Evolutionary conservation across 2,113 vertebrate genomes (phyloP).

Genomic region (Neogobius melanostomus): DNA sequence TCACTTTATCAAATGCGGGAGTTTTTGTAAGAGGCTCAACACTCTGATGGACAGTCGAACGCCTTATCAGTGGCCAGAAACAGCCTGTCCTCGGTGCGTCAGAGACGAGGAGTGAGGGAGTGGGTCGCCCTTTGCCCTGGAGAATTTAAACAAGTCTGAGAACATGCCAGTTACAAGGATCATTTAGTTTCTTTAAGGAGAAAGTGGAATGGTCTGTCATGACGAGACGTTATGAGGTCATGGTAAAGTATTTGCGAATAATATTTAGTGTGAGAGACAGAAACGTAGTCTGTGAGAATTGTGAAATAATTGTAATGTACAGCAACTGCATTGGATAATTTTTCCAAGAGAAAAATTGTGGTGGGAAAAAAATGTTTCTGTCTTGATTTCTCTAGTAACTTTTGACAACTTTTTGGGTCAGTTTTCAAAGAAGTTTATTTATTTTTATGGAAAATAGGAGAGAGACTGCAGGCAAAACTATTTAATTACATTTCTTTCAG

Average conservation of each 20-base stretch:
- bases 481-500: too few species aligned
- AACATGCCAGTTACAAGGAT: conserved; percentile 51
- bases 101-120: conserved; percentile 58
- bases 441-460: too few species aligned
- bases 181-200: conserved; percentile 45
- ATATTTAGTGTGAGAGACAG: background rate
- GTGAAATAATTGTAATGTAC: background rate
- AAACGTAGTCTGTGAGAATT: conserved; percentile 1
- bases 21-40: conserved; percentile 49
- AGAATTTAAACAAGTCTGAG: conserved; percentile 67
- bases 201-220: conserved; percentile 46
- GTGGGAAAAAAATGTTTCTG: too few species aligned
- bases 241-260: conserved; percentile 35
- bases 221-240: conserved; percentile 64
- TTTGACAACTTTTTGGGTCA: too few species aligned
- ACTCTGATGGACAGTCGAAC: conserved; percentile 36
- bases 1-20: conserved; percentile 47
- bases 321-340: too few species aligned
- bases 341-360: too few species aligned
- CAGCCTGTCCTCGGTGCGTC: conserved; percentile 59
- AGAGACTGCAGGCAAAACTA: too few species aligned
- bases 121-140: conserved; percentile 57
- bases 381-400: too few species aligned
- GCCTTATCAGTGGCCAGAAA: conserved; percentile 65
- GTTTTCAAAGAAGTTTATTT: too few species aligned